phyloP scores from a whole-genome alignment of 64 coral and sea anemone species.

The Dendronephthya gigantea region DNA sequence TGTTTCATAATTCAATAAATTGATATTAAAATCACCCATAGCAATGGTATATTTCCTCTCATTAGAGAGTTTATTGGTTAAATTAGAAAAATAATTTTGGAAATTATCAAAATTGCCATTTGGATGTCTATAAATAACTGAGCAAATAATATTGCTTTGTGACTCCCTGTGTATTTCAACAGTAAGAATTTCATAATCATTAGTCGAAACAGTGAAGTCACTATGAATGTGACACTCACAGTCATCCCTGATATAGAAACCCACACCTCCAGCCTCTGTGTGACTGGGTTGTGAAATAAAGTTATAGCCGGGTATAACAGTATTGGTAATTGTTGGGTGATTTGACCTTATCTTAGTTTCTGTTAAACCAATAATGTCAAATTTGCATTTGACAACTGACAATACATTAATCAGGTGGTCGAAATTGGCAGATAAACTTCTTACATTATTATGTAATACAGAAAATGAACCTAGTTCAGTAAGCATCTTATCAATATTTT shows the following conservation, averaged over 20 bases:
- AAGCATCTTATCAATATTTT: not conserved
- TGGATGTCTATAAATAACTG: conserved; percentile 25
- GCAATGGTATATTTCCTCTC: conserved; percentile 1
- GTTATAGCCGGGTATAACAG: not conserved
- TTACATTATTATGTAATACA: conserved; percentile 20
- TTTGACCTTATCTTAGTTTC: not conserved
- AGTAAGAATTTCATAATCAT: conserved; percentile 1
- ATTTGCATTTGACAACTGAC: not conserved
- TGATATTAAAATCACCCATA: conserved; percentile 23
- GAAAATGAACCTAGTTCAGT: conserved; percentile 8
- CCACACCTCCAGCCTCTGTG: not conserved
- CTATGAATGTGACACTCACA: not conserved
- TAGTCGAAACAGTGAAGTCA: not conserved
- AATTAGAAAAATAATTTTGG: not conserved
- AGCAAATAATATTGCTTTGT: not conserved
- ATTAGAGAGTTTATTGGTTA: not conserved
- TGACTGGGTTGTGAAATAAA: not conserved
- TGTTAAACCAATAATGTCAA: not conserved
- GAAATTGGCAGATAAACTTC: not conserved
- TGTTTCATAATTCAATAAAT: conserved; percentile 31
- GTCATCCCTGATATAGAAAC: not conserved
- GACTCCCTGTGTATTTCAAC: conserved; percentile 17
- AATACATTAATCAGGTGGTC: not conserved
- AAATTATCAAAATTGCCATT: conserved; percentile 7
- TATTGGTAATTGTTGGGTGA: not conserved